Evolutionary conservation across 2,797 vertebrate species (phyloP).

Genomic region (Smutsia gigantea): DNA sequence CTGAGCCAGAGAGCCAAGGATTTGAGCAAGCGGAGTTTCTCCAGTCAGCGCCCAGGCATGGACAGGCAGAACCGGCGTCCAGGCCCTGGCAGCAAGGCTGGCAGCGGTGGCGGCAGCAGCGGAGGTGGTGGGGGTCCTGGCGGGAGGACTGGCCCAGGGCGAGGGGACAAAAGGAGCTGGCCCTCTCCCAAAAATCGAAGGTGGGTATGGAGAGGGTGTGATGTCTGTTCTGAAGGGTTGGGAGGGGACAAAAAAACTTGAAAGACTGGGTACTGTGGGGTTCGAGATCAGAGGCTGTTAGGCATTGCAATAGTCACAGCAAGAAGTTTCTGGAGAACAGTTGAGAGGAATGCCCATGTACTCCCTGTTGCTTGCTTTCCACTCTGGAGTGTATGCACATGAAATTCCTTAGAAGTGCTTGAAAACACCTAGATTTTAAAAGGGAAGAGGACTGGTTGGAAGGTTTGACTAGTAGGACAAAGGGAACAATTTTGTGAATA

Average conservation of each 20-base stretch:
- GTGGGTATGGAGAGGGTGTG: slow-evolving; percentile 78
- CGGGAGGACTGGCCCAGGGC: slow-evolving; percentile 84
- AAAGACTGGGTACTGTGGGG: background rate
- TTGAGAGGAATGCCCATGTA: rapidly evolving
- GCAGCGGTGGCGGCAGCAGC: slow-evolving; percentile 13
- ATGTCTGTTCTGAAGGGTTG: background rate
- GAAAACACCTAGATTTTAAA: background rate
- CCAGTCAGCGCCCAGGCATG: slow-evolving; percentile 95
- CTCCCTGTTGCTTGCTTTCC: background rate
- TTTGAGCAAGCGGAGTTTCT: slow-evolving; percentile 94
- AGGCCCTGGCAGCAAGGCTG: slow-evolving; percentile 83
- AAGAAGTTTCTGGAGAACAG: too few relatives aligned
- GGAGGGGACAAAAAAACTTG: too few relatives aligned
- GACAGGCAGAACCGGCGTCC: slow-evolving; percentile 95
- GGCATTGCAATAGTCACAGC: rapidly evolving
- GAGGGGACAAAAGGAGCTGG: slow-evolving; percentile 88
- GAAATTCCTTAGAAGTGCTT: background rate
- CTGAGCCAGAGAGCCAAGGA: slow-evolving; percentile 88
- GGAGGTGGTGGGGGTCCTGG: slow-evolving; percentile 84
- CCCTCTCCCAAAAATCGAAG: slow-evolving; percentile 95
- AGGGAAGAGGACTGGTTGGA: background rate
- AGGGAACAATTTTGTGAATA: background rate
- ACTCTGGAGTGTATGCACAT: rapidly evolving
- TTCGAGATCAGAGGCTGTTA: background rate
- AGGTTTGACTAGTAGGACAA: background rate